phyloP scores from a whole-genome alignment of 2,888 invertebrate species.

The Drosophila austrosaltans region DNA sequence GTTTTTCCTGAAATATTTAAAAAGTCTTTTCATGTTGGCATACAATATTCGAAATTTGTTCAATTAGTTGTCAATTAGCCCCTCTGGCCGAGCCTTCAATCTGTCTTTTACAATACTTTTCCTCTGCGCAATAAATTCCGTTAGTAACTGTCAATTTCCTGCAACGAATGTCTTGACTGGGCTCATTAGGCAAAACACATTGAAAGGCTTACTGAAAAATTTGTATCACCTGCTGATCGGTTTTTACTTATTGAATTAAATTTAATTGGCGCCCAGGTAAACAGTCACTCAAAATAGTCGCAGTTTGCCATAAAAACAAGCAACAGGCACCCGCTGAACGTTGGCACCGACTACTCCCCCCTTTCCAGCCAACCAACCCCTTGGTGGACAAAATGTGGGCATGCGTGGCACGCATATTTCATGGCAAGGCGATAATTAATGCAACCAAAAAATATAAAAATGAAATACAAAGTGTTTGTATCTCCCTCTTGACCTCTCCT shows the following conservation, averaged over 20 bases:
- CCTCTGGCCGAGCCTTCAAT: background rate
- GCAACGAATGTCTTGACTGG: slow-evolving; percentile 12
- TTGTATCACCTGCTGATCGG: slow-evolving; percentile 66
- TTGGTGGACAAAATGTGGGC: slow-evolving; percentile 45
- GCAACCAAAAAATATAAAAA: slow-evolving; percentile 69
- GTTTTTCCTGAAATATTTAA: background rate
- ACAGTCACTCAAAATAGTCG: slow-evolving; percentile 66
- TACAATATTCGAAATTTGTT: background rate
- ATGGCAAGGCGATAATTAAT: slow-evolving; percentile 79
- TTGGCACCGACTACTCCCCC: slow-evolving; percentile 2
- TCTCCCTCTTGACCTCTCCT: slow-evolving; percentile 29
- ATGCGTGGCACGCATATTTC: slow-evolving; percentile 76
- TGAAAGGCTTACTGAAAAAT: slow-evolving; percentile 53
- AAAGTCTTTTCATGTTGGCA: background rate
- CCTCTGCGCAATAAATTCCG: background rate
- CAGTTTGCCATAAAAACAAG: slow-evolving; percentile 30
- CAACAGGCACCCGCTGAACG: slow-evolving; percentile 29
- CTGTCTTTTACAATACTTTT: background rate
- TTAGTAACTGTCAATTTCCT: slow-evolving; percentile 8
- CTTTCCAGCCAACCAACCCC: background rate
- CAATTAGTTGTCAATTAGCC: slow-evolving; percentile 7
- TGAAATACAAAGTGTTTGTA: slow-evolving; percentile 58
- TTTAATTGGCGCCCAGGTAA: slow-evolving; percentile 72
- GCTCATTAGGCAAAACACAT: slow-evolving; percentile 60
- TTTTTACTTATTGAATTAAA: slow-evolving; percentile 54